These are phyloP conservation scores for Pelecanus crispus DNA, from an alignment of 2,113 vertebrate genomes.

Conservation along the genomic window DNA sequence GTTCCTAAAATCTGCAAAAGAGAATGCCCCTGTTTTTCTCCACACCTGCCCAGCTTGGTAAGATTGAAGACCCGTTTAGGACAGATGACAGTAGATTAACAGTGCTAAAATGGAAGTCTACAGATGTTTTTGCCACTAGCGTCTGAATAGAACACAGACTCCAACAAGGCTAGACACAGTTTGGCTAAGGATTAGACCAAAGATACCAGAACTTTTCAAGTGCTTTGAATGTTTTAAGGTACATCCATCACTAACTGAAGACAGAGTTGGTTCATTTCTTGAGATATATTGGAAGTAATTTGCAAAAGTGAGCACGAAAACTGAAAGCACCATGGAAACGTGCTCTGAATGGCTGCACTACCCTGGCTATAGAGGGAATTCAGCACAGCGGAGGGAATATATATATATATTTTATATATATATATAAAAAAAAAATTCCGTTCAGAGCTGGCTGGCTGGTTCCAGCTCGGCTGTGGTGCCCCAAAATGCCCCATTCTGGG, in stretches of 20 bases:
- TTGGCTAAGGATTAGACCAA: constrained; percentile 4
- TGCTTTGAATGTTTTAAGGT: neutral
- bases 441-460: neutral
- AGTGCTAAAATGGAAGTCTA: neutral
- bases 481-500: neutral
- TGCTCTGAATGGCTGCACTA: neutral
- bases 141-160: neutral
- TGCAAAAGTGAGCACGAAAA: neutral
- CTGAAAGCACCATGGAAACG: neutral
- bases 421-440: neutral
- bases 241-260: neutral
- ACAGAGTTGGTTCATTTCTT: neutral
- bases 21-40: neutral
- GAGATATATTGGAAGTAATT: neutral
- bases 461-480: neutral
- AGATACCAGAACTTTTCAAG: neutral
- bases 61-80: neutral
- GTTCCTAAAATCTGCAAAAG: neutral
- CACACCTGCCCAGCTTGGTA: neutral
- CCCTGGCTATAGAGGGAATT: neutral
- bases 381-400: neutral
- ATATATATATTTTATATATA: neutral
- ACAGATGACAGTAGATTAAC: neutral
- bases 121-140: neutral
- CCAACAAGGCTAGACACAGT: neutral